Percentiles rank a stretch among this genome's conserved stretches.
These are phyloP conservation scores for Sminthopsis crassicaudata DNA, from an alignment of 2,113 vertebrate genomes.

Conservation along the genomic window DNA sequence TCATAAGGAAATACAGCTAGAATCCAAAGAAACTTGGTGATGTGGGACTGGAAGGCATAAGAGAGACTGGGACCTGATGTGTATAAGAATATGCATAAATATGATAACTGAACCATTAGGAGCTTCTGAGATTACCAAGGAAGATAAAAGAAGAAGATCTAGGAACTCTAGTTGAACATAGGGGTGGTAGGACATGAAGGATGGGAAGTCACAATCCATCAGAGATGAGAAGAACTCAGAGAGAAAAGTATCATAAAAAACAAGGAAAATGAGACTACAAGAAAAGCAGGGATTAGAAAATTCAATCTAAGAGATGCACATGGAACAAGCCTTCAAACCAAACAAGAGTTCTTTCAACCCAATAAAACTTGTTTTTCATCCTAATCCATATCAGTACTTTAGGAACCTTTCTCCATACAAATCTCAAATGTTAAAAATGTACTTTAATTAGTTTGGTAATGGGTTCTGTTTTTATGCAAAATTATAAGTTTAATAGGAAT, in stretches of 20 bases:
- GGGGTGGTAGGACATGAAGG: neutral
- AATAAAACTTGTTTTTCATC: neutral
- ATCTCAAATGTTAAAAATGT: conserved; percentile 16
- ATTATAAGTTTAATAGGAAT: conserved; percentile 18
- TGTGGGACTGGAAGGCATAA: neutral
- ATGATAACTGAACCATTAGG: neutral
- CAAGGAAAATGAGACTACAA: neutral
- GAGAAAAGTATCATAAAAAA: neutral
- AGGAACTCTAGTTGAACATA: neutral
- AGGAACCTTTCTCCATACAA: neutral
- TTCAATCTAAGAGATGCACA: neutral
- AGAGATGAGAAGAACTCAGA: neutral
- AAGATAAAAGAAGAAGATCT: neutral
- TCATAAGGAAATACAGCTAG: neutral
- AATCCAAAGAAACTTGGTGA: neutral
- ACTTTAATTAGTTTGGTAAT: conserved; percentile 4
- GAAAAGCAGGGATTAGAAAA: neutral
- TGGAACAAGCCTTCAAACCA: neutral
- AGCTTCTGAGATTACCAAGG: neutral
- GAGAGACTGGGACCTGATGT: neutral
- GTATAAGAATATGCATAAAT: neutral
- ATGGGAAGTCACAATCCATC: neutral
- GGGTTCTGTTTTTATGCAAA: conserved; percentile 23
- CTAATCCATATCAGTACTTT: no score
- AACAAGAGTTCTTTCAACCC: neutral